Base-by-base conservation (phyloP, 2,888 invertebrate genomes). In the Nomada ferruginata region DNA sequence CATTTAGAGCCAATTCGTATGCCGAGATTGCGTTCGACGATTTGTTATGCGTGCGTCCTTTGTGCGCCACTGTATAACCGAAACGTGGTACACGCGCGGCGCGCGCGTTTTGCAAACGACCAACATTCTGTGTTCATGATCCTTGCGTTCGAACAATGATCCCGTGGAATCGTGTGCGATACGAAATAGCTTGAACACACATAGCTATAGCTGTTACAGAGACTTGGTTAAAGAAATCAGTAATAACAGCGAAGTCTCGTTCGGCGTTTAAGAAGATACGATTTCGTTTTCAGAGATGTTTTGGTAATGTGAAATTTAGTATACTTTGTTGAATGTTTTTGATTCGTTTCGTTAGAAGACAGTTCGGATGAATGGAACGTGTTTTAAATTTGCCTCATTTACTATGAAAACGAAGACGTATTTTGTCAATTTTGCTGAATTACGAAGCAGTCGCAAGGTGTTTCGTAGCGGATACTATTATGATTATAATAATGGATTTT, bases 1-100 rank as follows among this genome's bases (percentile, higher is more conserved):
- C 84, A 85, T 83, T 83, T 87, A 87, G 84, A 85, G 81, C 82
- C 87, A 87, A 87, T 87, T 86, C 77, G 76, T 75, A 83, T 85
- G 84, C 87, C 79, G 76, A 82, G 81, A 82, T 73, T 86, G 85
- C 86, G 80, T 80, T 84, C 79, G 74, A 53, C 75, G 83, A 80
- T 77, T 81, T 76, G 77, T 79, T 83, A 79, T 73, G 81, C 79
- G 76, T 68, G 61, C 60, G 11, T 20, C 50, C n/a, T 57, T 68
- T 42, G 53, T 23, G 50, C 47, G 18, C 11, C 55, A 20, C 42
- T 2, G 18, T n/a, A 26, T 44, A 44, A 36, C 42, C n/a, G 47
- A 20, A 11, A 13, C 42, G 20, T 20, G 26, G 52, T 23, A 18
- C 13, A 53, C 18, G n/a, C 29, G 7, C 2, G 26, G 10, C 5